Evolutionary conservation across 2,888 invertebrate genomes (phyloP), one percentile per base, ranked within the genome.

Genomic region (Protodeltote pygarga): DNA sequence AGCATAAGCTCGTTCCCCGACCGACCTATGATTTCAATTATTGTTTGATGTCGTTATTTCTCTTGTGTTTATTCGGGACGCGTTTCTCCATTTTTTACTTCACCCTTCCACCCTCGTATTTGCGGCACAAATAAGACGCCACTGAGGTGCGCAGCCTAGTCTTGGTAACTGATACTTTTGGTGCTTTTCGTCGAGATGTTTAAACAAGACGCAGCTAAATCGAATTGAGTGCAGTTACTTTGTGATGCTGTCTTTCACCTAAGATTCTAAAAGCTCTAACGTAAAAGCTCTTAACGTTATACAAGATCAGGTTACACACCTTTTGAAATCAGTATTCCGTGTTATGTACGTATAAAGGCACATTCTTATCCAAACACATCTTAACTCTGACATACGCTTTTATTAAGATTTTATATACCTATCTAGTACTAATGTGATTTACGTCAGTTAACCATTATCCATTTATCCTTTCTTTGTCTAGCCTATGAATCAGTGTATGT

Each of bases 11-110:
- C 48, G 62, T 62, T 73, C 68, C 75, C 73, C 64, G 63, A 59
- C 73, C 77, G 66, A 78, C 81, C 85, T 83, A 87, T 88, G 88
- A 89, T 90, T 91, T 90, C 91, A 89, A 90, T 90, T 90, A 89
- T 87, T 88, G 79, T 90, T 90, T 87, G 86, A 89, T 85, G 83
- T 87, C 87, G 86, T 90, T 89, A 86, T 89, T 91, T 85, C 81
- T 85, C 81, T 83, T 85, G 77, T 90, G 87, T 89, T 89, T 88
- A 86, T 88, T 89, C 84, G 84, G 83, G 82, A 76, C 79, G 79
- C 83, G 81, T 85, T 84, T 77, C 83, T 79, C 79, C 81, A 84
- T 84, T 88, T 90, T 89, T 85, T 81, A 77, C 75, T 83, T 85
- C 75, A 83, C 87, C 86, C 86, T 84, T 86, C 83, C 77, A 72